A percentile compares a stretch with the other conserved stretches of the same genome.
Conservation (phyloP, 2,113 vertebrate genomes). For the Clarias batrachus region DNA sequence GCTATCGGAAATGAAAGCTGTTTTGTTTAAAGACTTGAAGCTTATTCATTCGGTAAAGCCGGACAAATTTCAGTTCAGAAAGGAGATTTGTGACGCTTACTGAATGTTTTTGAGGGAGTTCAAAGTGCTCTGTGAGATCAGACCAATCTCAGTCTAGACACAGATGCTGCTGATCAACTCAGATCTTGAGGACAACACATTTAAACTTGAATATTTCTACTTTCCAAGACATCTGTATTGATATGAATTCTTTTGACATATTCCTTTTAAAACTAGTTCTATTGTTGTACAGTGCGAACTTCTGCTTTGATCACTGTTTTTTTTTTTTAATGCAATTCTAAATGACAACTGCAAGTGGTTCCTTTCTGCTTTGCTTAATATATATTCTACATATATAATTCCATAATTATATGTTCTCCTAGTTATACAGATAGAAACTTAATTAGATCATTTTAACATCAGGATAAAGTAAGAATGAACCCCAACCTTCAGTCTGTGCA, state of each 20-base stretch:
- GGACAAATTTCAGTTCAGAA: background rate
- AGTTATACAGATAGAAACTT: constrained; percentile 37
- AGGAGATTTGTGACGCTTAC: constrained; percentile 23
- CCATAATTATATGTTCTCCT: background rate
- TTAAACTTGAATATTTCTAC: constrained; percentile 53
- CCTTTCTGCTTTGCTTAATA: constrained; percentile 40
- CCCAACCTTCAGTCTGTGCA: constrained; percentile 47
- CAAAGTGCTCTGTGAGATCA: constrained; percentile 33
- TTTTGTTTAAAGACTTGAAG: background rate
- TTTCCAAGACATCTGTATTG: background rate
- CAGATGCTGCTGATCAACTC: constrained; percentile 42
- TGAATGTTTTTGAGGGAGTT: constrained; percentile 14
- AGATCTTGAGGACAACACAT: constrained; percentile 20
- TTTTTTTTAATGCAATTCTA: constrained; percentile 1
- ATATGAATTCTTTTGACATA: constrained; percentile 15
- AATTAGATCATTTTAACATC: background rate
- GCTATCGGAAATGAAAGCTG: background rate
- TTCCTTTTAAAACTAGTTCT: constrained; percentile 6
- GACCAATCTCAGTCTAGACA: constrained; percentile 26
- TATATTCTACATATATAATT: constrained; percentile 39
- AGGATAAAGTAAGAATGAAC: constrained; percentile 37
- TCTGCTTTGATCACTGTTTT: background rate
- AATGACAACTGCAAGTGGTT: constrained; percentile 45
- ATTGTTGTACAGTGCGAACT: background rate
- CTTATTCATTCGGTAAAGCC: background rate